These are phyloP conservation scores for Enteromius afrohamiltoni DNA, from an alignment of 2,797 vertebrate species.

Conservation along the genomic window DNA sequence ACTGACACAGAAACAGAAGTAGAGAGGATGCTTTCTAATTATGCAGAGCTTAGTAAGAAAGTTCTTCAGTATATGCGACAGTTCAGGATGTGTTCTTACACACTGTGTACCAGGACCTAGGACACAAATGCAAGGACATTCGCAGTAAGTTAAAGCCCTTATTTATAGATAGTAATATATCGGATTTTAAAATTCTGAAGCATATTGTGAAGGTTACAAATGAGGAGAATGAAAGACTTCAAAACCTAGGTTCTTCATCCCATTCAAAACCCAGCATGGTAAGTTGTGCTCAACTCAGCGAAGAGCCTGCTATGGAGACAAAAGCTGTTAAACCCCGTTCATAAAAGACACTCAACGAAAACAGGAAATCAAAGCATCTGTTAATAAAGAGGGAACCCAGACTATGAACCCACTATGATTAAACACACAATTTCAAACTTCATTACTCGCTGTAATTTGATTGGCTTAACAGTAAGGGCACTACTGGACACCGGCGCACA, in stretches of 20 bases:
- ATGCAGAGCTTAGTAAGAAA: no score
- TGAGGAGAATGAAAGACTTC: no score
- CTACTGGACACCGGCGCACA: neutral
- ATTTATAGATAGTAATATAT: no score
- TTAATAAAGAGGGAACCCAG: neutral
- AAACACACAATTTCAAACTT: neutral
- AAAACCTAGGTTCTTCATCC: neutral
- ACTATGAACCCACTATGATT: neutral
- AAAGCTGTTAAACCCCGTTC: neutral
- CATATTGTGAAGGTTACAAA: no score
- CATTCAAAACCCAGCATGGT: neutral
- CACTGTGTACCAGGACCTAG: no score
- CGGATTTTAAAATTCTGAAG: no score
- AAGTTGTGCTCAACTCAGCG: neutral
- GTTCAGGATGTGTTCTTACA: no score
- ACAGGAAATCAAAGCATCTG: neutral
- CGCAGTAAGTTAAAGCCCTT: no score
- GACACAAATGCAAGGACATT: no score
- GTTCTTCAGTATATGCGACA: no score
- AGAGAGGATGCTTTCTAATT: neutral
- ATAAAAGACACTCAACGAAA: no score
- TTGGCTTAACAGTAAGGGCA: neutral
- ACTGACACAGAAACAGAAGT: neutral
- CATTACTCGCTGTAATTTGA: neutral
- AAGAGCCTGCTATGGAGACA: neutral